Percentiles rank a stretch among this genome's conserved stretches.
Evolutionary conservation across 2,888 invertebrate genomes (phyloP).

Genomic region (Eupeodes luniger): DNA sequence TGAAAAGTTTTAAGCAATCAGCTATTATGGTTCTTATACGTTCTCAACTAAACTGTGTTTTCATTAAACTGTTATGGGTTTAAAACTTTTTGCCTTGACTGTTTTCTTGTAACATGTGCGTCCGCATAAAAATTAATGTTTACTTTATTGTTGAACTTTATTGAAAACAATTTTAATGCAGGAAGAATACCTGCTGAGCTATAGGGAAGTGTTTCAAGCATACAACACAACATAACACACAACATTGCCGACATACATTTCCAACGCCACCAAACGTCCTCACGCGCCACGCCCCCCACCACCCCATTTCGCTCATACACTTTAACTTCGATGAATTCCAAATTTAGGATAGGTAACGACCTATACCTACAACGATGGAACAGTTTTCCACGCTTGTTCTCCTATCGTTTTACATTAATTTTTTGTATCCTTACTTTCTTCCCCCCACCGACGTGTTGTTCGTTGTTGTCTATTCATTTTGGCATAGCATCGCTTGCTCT

Average conservation of each 20-base stretch:
- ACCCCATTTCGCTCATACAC: no score
- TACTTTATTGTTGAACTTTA: constrained; percentile 78
- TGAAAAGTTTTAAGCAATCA: no score
- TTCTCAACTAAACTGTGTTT: no score
- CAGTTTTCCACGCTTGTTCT: constrained; percentile 42
- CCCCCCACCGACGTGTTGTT: neutral
- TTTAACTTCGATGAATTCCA: constrained; percentile 45
- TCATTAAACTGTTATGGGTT: neutral
- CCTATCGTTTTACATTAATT: constrained; percentile 15
- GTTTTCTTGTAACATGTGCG: constrained; percentile 48
- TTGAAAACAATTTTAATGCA: constrained; percentile 77
- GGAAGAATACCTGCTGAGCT: constrained; percentile 66
- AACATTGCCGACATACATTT: neutral
- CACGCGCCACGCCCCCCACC: neutral
- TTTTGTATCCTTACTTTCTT: neutral
- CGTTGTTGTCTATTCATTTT: constrained; percentile 38
- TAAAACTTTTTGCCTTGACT: constrained; percentile 18
- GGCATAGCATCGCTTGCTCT: neutral
- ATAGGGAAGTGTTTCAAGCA: constrained; percentile 33
- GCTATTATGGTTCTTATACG: no score
- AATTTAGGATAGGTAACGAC: constrained; percentile 47
- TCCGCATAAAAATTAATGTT: constrained; percentile 78
- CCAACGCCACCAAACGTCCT: neutral
- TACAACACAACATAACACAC: neutral
- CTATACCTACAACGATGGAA: constrained; percentile 32